Evolutionary conservation across 2,113 vertebrate genomes (phyloP), one percentile per base, ranked within the genome.

Genomic region (Oncorhynchus tshawytscha): DNA sequence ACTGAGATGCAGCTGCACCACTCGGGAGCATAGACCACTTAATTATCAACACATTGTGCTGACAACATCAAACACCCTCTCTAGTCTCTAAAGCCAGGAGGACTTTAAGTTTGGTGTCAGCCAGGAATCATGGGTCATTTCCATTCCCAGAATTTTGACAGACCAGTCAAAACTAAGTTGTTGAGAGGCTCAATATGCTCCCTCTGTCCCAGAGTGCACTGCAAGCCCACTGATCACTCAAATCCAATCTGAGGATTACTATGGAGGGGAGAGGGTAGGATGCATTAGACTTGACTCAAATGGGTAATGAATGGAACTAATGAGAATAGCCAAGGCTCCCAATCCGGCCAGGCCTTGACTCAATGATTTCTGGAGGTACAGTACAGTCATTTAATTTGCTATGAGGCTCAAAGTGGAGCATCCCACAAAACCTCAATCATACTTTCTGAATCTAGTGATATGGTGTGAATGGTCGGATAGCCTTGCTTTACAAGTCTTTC

Each of bases 271-370:
- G 85, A 87, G 88, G 87, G 89, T 86, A 91, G 89, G 87, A 91
- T 90, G 88, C 89, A 90, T 92, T 89, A 91, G 86, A 85, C 88
- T 88, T 81, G 80, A 83, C 86, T 73, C 85, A 85, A 76, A 45
- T 83, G 88, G 86, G 86, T 92, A 91, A 91, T 90, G 90, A 89
- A 92, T 88, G 90, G 90, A 91, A 92, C 89, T 90, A 91, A 92
- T 91, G 87, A 88, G 85, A 88, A 91, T 73, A 85, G 85, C 83
- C 85, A 83, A 88, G 9, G 39, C 39, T 45, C 39, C 39, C 39
- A 54, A 15, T 54, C 51, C 51, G 18, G 51, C 51, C 51, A 4
- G 15, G 16, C 16, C 16, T 18, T 18, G 51, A 18, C 51, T 54
- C 51, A 16, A 16, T 16, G 6, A 39, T 16, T 16, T 12, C 13